These are phyloP conservation scores for Punctoribates punctum DNA, from an alignment of 2,888 invertebrate genomes.

Conservation along the genomic window DNA sequence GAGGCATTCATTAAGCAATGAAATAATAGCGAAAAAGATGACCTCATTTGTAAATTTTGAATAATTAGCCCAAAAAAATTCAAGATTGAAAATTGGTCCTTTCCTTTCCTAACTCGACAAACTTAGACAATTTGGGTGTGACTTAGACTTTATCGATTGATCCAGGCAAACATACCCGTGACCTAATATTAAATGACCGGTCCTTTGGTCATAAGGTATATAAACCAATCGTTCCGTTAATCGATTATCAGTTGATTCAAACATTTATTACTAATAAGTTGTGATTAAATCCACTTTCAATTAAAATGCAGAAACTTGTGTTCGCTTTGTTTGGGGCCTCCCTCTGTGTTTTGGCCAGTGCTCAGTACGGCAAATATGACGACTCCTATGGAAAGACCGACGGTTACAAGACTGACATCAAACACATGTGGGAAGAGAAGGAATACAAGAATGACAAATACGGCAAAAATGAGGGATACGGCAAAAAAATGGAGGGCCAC, in stretches of 20 bases:
- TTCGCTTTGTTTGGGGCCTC: not conserved
- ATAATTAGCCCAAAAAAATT: conserved; percentile 11
- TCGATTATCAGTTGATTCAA: not conserved
- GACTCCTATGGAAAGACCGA: not conserved
- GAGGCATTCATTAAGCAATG: conserved; percentile 1
- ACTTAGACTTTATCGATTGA: not conserved
- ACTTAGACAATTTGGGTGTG: conserved; percentile 14
- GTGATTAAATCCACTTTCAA: not conserved
- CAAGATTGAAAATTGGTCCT: conserved; percentile 28
- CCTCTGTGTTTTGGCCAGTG: conserved; percentile 15
- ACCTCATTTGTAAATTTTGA: not conserved
- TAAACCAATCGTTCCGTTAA: not conserved
- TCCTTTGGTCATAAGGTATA: conserved; percentile 1
- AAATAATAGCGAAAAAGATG: not conserved
- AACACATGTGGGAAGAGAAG: not conserved
- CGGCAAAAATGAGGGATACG: not conserved
- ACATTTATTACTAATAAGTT: not conserved
- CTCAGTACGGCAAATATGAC: conserved; percentile 10
- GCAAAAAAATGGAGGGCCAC: not conserved
- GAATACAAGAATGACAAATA: not conserved
- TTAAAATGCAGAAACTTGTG: conserved; percentile 21
- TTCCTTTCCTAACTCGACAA: not conserved
- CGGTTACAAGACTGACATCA: not conserved
- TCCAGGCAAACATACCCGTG: not conserved
- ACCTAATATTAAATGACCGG: conserved; percentile 1